Evolutionary conservation across 2,888 invertebrate genomes (phyloP), one percentile per base, ranked within the genome.

Genomic region (Alloplasta piceator): DNA sequence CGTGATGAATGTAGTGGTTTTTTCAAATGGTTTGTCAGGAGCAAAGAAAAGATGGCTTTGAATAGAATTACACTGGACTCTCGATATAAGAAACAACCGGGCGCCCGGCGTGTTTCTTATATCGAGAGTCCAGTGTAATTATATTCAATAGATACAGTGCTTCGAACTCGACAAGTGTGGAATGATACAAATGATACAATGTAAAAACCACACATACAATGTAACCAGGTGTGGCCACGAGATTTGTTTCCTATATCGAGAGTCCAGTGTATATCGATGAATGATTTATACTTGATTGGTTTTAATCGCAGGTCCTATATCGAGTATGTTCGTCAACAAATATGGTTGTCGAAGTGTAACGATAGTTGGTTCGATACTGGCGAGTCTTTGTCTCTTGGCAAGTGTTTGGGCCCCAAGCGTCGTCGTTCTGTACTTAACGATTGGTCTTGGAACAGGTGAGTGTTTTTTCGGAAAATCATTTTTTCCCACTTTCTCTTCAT

Each of bases 311-410:
- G 99, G 99, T 87, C 99, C 99, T 10, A 95, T 99, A 87, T 98
- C 98, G 38, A 98, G 98, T 89, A 96, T 97, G 0, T 95, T 99
- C 88, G 98, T 98, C 61, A 98, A 99, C 93, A 96, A 96, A 85
- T 98, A 97, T 93, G 99, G 99, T 16, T 99, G 99, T 91, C 95
- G 98, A 48, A 89, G 94, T 1, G 98, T 98, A 71, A 98, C 99
- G 0, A 97, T 99, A 79, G 95, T 95, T 0, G 99, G 99, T 0
- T 95, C 98, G 0, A 92, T 97, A 70, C 92, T 97, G 36, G 96
- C 98, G 0, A 94, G 96, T 6, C 87, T 93, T 0, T 98, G 97
- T 87, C 95, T 99, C 85, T 93, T 96, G 5, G 88, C 95, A 39
- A 98, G 98, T 83, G 95, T 96, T 67, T 97, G 95, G 89, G 98